A percentile compares a stretch with the other conserved stretches of the same genome.
Evolutionary conservation across 1,140 invertebrate species (phyloP).

Genomic region (Drosophila truncata): DNA sequence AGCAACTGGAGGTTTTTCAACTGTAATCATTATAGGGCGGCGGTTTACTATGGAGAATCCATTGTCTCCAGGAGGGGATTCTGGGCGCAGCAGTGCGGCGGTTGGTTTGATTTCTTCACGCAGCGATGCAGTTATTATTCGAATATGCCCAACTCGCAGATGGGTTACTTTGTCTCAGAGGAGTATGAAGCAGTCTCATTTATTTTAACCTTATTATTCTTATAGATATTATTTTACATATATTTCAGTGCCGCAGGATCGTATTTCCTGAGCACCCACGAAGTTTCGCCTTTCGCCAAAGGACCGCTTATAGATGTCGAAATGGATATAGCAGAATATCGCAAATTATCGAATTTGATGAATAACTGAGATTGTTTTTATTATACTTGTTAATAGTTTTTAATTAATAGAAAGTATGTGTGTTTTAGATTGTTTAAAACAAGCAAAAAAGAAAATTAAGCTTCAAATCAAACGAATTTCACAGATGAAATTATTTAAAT

Average conservation of each 20-base stretch:
- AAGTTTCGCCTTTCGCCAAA: constrained; percentile 66
- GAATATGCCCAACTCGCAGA: constrained; percentile 54
- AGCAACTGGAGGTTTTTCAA: constrained; percentile 63
- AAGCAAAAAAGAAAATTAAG: neutral
- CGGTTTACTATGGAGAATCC: constrained; percentile 87
- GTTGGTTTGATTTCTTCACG: constrained; percentile 67
- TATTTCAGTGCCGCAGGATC: constrained; percentile 62
- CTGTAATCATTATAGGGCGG: constrained; percentile 87
- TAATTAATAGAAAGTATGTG: neutral
- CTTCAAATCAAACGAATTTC: neutral
- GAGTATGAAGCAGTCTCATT: constrained; percentile 27
- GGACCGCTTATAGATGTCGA: constrained; percentile 58
- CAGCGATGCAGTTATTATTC: constrained; percentile 63
- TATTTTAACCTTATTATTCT: too few relatives aligned
- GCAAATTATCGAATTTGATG: neutral
- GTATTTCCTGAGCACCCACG: constrained; percentile 72
- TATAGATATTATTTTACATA: neutral
- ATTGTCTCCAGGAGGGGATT: constrained; percentile 80
- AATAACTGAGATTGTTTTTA: neutral
- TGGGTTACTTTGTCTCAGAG: constrained; percentile 74
- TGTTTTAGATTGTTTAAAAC: neutral
- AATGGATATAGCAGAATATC: constrained; percentile 55
- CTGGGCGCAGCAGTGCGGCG: constrained; percentile 74
- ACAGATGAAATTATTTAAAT: neutral
- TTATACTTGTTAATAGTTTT: neutral